Evolutionary conservation across 2,888 invertebrate genomes (phyloP), one percentile per base, ranked within the genome.

Genomic region (Helobdella robusta): DNA sequence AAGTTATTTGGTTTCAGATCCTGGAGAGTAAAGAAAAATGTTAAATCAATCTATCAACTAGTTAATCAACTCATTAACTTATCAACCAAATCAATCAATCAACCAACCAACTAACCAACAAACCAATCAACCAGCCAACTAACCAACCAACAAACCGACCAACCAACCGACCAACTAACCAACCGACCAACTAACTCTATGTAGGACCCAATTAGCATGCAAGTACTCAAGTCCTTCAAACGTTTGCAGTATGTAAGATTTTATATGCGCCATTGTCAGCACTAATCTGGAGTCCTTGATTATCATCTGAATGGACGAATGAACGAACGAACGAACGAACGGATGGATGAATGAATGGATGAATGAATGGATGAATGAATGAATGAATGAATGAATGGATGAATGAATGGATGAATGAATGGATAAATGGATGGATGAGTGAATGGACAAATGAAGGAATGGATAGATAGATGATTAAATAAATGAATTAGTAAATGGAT

Each of bases 1-100:
- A 99, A 85, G 83, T 99, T 99, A 79, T 99, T 99, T 0, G 98
- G 98, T 80, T 99, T 99, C 73, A 99, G 83, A 85, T 99, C 98
- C 81, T 82, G 56, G 18, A 56, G 1, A 25, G 28, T 2, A 18
- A 50, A 20, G 11, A 8, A 8, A 8, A 20, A 50, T 50, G 11
- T 50, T n/a, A 20, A 20, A 15, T 50, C 6, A 50, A 6, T 20
- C 23, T 50, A 50, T 50, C 23, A 50, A 50, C 8, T 18, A 50
- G 23, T 8, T 50, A 8, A 15, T 20, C 15, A 50, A 50, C 6
- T 20, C 6, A 20, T 20, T 20, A 6, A 50, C 6, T 50, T 50
- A 8, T 11, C 11, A 50, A 50, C n/a, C 23, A 50, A 20, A 20
- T 52, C 2, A 25, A 52, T 52, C 15, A 3, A 5, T 23, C 23